Base-by-base conservation (phyloP, 2,797 vertebrate species). In the Aeoliscus strigatus region DNA sequence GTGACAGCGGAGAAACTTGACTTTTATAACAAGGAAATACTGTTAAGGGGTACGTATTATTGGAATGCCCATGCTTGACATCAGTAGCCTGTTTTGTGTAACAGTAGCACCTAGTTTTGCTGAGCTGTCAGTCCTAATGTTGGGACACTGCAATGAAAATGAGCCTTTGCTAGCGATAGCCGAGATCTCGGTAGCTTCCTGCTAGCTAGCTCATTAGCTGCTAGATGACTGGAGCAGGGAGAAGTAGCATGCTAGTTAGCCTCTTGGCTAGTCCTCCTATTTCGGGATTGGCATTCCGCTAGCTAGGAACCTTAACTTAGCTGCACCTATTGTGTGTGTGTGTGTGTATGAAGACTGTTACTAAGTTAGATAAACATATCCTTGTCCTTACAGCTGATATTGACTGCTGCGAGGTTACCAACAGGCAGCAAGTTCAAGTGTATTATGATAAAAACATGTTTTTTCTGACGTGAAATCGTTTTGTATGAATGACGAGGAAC, bases 1-100 rank as follows among this genome's bases (percentile, higher is more conserved):
- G 79, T 90, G 86, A 88, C 88, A 89, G 85, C 83, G 81, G 86
- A 75, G 77, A 82, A 88, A 83, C 75, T 86, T 77, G 70, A 80
- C 32, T 87, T 87, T 83, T 83, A 61, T 54, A 74, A 68, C 73
- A 79, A 69, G 63, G 70, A 72, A 70, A 70, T 73, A 79, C 56
- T 59, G 51, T 55, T 59, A 63, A 68, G 65, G 81, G 86, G 87
- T 89, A 79, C 62, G 70, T 77, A 67, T 34, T 27, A 31, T 65
- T 63, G 26, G 12, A 23, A 57, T 61, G 45, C 53, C 35, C 27
- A 48, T 14, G 33, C 33, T 37, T 28, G 48, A 38, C 51, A 36
- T 50, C 31, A 46, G 42, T 43, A 39, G 33, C 28, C 6, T 14
- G 41, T 48, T 54, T 37, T 34, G 62, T 66, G 57, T 27, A 29